These are phyloP conservation scores for Helicorthomorpha holstii DNA, from an alignment of 1,140 invertebrate genomes.

Conservation along the genomic window DNA sequence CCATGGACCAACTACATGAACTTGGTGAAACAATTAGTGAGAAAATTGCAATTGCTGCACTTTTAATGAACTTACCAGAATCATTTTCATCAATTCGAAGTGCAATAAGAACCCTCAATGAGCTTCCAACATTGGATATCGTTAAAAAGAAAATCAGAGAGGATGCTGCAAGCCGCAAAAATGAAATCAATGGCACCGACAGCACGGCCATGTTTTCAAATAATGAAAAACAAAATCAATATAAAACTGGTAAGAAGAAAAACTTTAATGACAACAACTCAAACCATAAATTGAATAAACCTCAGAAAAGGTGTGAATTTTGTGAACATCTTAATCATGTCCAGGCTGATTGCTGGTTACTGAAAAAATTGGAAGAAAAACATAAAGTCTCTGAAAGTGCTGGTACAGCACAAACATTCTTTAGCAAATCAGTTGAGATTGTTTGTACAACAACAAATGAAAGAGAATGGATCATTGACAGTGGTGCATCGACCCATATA, in stretches of 20 bases:
- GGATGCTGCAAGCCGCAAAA: not conserved
- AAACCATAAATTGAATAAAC: too few relatives aligned
- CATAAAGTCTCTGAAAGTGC: not conserved
- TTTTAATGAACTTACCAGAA: not conserved
- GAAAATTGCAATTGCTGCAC: not conserved
- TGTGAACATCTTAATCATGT: not conserved
- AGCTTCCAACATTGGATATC: not conserved
- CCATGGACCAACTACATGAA: not conserved
- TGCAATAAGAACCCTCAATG: not conserved
- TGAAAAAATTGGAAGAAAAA: not conserved
- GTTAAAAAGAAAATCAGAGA: not conserved
- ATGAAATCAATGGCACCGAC: not conserved
- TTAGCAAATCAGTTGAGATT: too few relatives aligned
- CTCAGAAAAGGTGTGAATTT: too few relatives aligned
- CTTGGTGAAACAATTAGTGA: not conserved
- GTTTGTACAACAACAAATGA: not conserved
- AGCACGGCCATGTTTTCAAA: not conserved
- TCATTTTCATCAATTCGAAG: conserved; percentile 1
- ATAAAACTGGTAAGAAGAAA: not conserved
- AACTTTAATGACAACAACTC: too few relatives aligned
- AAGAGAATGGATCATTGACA: conserved; percentile 1
- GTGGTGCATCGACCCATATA: not conserved
- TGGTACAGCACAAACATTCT: not conserved
- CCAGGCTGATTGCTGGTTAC: not conserved
- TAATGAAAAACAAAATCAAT: not conserved